Conservation (phyloP, 1,140 invertebrate species). For the Metaphire vulgaris region DNA sequence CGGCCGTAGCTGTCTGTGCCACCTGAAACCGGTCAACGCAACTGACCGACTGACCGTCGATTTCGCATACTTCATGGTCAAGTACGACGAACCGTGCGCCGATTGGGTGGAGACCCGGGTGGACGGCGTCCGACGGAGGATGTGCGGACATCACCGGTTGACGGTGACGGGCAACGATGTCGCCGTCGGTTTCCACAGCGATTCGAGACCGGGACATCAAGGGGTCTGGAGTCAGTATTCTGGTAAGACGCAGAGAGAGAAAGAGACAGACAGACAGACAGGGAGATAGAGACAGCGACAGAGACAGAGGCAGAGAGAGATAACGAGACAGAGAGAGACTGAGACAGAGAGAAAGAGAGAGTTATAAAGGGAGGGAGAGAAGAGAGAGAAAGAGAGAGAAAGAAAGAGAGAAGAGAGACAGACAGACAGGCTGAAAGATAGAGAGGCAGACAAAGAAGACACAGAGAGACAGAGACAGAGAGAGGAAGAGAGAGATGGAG, state of each 20-base stretch:
- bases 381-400: no score
- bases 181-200: not conserved
- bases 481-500: no score
- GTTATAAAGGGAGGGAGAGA: no score
- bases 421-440: no score
- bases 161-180: not conserved
- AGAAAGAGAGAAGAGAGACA: no score
- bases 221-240: not conserved
- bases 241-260: not conserved
- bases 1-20: not conserved
- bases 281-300: no score
- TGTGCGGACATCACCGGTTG: not conserved
- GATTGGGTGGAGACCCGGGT: not conserved
- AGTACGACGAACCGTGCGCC: not conserved
- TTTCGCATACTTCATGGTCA: not conserved
- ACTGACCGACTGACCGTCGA: not conserved
- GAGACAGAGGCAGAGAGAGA: no score
- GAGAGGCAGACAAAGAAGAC: no score
- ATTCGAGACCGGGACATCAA: not conserved
- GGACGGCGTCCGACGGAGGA: not conserved
- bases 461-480: no score
- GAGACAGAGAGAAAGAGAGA: no score
- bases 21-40: not conserved
- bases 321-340: no score
- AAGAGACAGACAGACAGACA: no score